These are phyloP conservation scores for Denticeps clupeoides DNA, from an alignment of 2,797 vertebrate species.

Conservation along the genomic window DNA sequence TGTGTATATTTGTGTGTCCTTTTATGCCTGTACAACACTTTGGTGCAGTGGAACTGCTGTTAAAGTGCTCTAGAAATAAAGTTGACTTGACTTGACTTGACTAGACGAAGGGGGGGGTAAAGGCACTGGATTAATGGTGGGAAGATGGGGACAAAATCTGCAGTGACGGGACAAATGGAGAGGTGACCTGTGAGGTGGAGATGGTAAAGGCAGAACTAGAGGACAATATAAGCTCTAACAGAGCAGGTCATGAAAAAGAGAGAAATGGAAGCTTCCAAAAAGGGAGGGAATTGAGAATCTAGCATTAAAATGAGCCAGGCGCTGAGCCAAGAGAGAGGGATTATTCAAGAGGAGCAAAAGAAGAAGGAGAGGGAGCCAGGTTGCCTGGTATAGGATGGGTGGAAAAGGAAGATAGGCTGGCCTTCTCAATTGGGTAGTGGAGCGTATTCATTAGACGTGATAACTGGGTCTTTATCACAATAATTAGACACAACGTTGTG, in stretches of 20 bases:
- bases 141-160: background rate
- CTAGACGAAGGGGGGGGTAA: background rate
- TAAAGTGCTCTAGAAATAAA: too few species aligned
- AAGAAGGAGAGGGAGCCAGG: background rate
- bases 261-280: background rate
- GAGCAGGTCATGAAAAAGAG: background rate
- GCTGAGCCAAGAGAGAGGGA: background rate
- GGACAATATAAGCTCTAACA: background rate
- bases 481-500: too few species aligned
- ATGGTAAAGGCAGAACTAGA: constrained; percentile 4
- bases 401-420: too few species aligned
- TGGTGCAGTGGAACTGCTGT: too few species aligned
- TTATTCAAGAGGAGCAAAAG: background rate
- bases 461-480: too few species aligned
- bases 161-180: background rate
- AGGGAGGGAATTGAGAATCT: background rate
- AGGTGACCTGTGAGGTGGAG: background rate
- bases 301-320: background rate
- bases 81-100: too few species aligned
- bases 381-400: too few species aligned
- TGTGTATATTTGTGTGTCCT: too few species aligned
- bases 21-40: too few species aligned
- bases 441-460: too few species aligned
- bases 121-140: background rate
- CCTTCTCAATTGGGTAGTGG: too few species aligned